A percentile compares a stretch with the other conserved stretches of the same genome.
These are phyloP conservation scores for Streptopelia turtur DNA, from an alignment of 2,797 vertebrate genomes.

Conservation along the genomic window DNA sequence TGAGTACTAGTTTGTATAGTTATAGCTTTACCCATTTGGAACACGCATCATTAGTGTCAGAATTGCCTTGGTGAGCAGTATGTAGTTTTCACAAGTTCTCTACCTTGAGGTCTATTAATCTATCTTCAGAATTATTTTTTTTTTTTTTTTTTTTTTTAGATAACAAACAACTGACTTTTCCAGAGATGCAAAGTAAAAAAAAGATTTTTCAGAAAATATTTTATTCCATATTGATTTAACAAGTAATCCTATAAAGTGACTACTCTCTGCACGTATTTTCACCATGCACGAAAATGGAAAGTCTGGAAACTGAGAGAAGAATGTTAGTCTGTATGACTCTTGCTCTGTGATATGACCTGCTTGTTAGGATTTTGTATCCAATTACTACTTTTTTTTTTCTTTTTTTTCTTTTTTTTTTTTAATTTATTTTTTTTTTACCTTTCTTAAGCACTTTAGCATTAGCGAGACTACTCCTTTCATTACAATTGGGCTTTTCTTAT, in stretches of 20 bases:
- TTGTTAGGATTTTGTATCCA: background rate
- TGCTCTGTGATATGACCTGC: background rate
- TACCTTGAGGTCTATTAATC: background rate
- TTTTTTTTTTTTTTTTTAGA: background rate
- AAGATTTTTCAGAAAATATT: background rate
- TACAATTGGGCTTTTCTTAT: background rate
- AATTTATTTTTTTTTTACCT: background rate
- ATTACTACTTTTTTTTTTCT: background rate
- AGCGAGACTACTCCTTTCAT: background rate
- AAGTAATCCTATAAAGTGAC: background rate
- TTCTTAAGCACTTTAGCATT: accelerated
- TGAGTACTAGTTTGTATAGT: background rate
- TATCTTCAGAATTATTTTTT: background rate
- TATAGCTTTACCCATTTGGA: background rate
- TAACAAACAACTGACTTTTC: background rate
- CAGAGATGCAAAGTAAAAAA: background rate
- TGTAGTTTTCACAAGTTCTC: background rate
- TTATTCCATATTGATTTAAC: background rate
- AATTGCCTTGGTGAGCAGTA: background rate
- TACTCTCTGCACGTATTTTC: background rate
- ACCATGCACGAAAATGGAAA: background rate
- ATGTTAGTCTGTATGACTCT: background rate
- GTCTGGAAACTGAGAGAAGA: background rate
- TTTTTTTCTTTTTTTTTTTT: background rate
- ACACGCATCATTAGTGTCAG: background rate